These are phyloP conservation scores for Hyles vespertilio DNA, from an alignment of 1,140 invertebrate genomes.

Conservation along the genomic window DNA sequence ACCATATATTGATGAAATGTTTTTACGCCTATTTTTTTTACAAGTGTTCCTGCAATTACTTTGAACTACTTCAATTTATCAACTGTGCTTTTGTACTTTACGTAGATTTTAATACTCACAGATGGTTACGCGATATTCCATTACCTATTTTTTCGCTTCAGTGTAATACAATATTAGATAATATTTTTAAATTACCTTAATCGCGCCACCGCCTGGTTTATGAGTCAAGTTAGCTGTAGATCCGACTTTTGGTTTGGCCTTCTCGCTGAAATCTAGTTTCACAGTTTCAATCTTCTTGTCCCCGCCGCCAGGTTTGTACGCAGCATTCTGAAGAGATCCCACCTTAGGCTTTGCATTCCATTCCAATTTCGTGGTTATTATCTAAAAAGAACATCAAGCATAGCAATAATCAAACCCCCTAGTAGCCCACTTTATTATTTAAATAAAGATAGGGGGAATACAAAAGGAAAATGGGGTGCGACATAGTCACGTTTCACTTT, in stretches of 20 bases:
- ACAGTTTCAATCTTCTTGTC: conserved; percentile 94
- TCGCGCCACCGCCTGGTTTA: conserved; percentile 89
- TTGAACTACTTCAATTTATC: conserved; percentile 13
- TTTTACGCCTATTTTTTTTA: conserved; percentile 10
- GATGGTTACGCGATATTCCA: too few relatives aligned
- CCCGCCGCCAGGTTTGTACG: conserved; percentile 93
- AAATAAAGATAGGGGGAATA: too few relatives aligned
- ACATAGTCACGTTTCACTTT: too few relatives aligned
- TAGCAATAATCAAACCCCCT: not conserved
- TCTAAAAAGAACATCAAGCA: conserved; percentile 75
- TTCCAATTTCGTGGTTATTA: conserved; percentile 88
- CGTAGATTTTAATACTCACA: too few relatives aligned
- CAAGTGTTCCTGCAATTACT: conserved; percentile 15
- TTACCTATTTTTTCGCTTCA: too few relatives aligned
- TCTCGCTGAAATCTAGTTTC: conserved; percentile 94
- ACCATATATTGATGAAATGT: not conserved
- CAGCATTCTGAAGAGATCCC: conserved; percentile 95
- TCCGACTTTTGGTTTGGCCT: conserved; percentile 93
- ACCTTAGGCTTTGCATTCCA: conserved; percentile 97
- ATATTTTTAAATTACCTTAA: conserved; percentile 83
- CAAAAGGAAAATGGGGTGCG: too few relatives aligned
- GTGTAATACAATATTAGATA: too few relatives aligned
- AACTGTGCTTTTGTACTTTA: conserved; percentile 12
- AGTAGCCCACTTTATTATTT: too few relatives aligned
- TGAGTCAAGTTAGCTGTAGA: conserved; percentile 95